Conservation (phyloP, 2,113 vertebrate genomes). For the Jacana jacana region DNA sequence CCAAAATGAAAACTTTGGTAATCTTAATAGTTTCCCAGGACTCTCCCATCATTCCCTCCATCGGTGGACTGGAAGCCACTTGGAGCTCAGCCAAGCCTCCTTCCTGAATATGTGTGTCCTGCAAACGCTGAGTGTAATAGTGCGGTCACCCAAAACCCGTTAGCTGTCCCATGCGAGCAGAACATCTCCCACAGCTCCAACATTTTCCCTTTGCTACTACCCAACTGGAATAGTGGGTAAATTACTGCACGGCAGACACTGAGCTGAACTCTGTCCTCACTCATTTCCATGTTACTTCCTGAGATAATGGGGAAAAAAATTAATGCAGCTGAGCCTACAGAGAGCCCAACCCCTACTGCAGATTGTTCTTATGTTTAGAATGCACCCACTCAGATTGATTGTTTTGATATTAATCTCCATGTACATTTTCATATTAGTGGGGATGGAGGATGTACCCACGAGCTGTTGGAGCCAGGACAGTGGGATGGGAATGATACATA, state of each 20-base stretch:
- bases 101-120: background rate
- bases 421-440: rapidly evolving
- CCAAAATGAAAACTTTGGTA: background rate
- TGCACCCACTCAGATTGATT: background rate
- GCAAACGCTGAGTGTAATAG: background rate
- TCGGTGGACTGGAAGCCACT: background rate
- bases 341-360: background rate
- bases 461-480: background rate
- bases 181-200: background rate
- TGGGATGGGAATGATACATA: background rate
- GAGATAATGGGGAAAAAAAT: background rate
- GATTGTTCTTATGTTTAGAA: background rate
- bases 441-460: rapidly evolving
- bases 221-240: background rate
- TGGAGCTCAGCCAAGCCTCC: background rate
- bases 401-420: background rate
- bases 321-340: background rate
- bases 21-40: background rate
- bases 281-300: background rate
- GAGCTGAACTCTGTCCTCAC: background rate
- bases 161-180: background rate
- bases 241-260: background rate
- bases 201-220: background rate
- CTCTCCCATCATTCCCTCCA: background rate
- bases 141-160: background rate